These are phyloP conservation scores for Drosophila villosipedis DNA, from an alignment of 2,888 invertebrate species.

Conservation along the genomic window DNA sequence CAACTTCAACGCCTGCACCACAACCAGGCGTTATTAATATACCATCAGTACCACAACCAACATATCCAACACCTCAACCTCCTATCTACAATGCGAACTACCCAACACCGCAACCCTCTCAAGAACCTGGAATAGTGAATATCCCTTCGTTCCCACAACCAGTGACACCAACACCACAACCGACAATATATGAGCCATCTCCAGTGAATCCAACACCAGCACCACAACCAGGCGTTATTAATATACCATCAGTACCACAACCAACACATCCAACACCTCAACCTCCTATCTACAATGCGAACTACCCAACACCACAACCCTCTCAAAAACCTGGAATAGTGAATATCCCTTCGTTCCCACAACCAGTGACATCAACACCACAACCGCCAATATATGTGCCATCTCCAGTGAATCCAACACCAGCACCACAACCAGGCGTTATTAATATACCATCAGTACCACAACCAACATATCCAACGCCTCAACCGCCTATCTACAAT, in stretches of 20 bases:
- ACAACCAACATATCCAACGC: constrained; percentile 62
- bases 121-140: constrained; percentile 37
- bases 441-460: constrained; percentile 36
- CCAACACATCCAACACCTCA: constrained; percentile 57
- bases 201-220: constrained; percentile 6
- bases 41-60: constrained; percentile 56
- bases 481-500: constrained; percentile 10
- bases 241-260: constrained; percentile 44
- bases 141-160: constrained; percentile 36
- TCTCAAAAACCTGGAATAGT: constrained; percentile 25
- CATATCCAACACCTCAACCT: constrained; percentile 38
- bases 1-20: constrained; percentile 12
- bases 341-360: constrained; percentile 41
- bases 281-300: constrained; percentile 47
- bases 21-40: constrained; percentile 39
- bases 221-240: constrained; percentile 33
- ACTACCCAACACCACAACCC: constrained; percentile 27
- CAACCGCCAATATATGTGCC: constrained; percentile 29
- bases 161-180: constrained; percentile 17
- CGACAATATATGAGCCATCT: constrained; percentile 21
- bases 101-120: constrained; percentile 12
- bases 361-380: constrained; percentile 10
- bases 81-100: constrained; percentile 51
- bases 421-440: constrained; percentile 31
- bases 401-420: background rate